Evolutionary conservation across 2,888 invertebrate species (phyloP).

Genomic region (Ischnura elegans): DNA sequence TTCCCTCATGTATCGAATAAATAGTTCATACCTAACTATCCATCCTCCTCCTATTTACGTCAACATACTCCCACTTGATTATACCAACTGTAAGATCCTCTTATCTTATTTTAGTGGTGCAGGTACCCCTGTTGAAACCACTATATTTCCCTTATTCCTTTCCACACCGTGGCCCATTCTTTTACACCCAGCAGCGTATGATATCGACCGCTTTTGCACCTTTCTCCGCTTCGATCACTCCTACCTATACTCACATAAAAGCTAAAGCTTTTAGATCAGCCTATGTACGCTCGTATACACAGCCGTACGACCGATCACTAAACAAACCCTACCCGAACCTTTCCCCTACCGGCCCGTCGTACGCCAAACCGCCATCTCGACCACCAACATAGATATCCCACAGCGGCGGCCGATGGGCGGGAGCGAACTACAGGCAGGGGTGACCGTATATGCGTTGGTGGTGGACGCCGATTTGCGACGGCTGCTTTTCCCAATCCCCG

Average conservation of each 20-base stretch:
- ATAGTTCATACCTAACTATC: neutral
- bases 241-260: too few relatives aligned
- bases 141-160: neutral
- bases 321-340: neutral
- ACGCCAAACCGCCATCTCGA: too few relatives aligned
- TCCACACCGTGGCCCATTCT: neutral
- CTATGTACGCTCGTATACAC: neutral
- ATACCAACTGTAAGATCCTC: neutral
- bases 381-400: neutral
- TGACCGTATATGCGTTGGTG: neutral
- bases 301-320: neutral
- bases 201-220: neutral
- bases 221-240: neutral
- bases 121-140: neutral
- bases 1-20: neutral
- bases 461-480: neutral
- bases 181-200: neutral
- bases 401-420: neutral
- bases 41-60: too few relatives aligned
- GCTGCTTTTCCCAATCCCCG: slow-evolving; percentile 7
- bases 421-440: neutral
- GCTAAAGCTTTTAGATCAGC: too few relatives aligned
- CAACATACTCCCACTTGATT: too few relatives aligned
- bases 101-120: neutral
- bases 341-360: neutral